These are phyloP conservation scores for Ptiloglossa arizonensis DNA, from an alignment of 1,140 invertebrate species.

Conservation along the genomic window DNA sequence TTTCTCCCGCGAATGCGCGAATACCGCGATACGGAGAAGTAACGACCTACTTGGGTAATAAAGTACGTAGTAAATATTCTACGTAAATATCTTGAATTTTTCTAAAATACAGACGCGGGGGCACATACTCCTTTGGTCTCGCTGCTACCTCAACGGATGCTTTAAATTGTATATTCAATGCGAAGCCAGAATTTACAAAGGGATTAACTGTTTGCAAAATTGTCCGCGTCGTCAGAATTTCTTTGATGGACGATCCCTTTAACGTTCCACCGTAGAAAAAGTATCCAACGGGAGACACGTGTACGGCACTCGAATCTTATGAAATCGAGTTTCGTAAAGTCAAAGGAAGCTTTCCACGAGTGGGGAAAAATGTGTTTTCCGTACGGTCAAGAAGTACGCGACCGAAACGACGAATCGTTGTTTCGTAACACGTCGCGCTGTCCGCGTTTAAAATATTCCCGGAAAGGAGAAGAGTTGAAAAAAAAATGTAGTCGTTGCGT, in stretches of 20 bases:
- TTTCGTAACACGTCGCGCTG: too few species aligned
- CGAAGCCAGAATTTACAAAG: slow-evolving; percentile 1
- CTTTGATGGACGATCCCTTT: background rate
- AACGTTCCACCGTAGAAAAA: background rate
- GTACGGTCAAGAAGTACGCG: background rate
- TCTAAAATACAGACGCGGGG: background rate
- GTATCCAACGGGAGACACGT: background rate
- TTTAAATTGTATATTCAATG: background rate
- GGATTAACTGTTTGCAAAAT: background rate
- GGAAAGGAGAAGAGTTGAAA: too few species aligned
- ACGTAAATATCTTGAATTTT: slow-evolving; percentile 1
- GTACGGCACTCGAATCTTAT: background rate
- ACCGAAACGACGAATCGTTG: too few species aligned
- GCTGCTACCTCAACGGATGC: too few species aligned
- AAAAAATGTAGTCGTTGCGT: too few species aligned
- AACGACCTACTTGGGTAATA: too few species aligned
- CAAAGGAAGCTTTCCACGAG: background rate
- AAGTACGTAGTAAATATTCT: background rate
- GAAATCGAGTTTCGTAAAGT: background rate
- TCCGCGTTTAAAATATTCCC: too few species aligned
- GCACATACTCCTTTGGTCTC: background rate
- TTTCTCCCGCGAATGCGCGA: too few species aligned
- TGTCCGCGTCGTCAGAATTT: background rate
- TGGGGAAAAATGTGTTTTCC: slow-evolving; percentile 1
- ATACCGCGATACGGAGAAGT: too few species aligned